A percentile compares a stretch with the other conserved stretches of the same genome.
Evolutionary conservation across 2,888 invertebrate genomes (phyloP).

Genomic region (Chloromyia formosa): DNA sequence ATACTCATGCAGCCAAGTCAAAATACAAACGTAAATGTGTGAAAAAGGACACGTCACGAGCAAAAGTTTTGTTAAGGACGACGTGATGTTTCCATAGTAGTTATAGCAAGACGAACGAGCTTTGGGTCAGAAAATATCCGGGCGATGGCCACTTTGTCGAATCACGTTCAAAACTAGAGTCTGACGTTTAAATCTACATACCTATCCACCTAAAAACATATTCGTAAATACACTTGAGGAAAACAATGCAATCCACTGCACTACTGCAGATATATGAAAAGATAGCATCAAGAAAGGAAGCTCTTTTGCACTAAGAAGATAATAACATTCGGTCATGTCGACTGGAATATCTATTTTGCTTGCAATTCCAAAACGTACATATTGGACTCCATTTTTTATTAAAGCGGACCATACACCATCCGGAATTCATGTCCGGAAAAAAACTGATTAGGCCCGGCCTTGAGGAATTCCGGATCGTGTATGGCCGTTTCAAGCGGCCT

Average conservation of each 20-base stretch:
- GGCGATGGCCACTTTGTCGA: not conserved
- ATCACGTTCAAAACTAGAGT: slow-evolving; percentile 10
- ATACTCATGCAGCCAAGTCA: no score
- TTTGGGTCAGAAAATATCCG: slow-evolving; percentile 10
- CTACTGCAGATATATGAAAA: no score
- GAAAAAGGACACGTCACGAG: slow-evolving; percentile 15
- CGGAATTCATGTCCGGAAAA: no score
- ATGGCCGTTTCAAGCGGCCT: no score
- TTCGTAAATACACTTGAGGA: not conserved
- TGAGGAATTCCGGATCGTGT: no score
- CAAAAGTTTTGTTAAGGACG: slow-evolving; percentile 27
- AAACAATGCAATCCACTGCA: not conserved
- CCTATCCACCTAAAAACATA: not conserved
- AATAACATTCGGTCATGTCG: slow-evolving; percentile 8
- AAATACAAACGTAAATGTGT: not conserved
- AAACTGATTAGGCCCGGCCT: no score
- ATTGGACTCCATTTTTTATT: not conserved
- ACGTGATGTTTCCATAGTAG: slow-evolving; percentile 21
- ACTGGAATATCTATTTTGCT: slow-evolving; percentile 17
- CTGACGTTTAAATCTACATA: not conserved
- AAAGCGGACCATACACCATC: no score
- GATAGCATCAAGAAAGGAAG: no score
- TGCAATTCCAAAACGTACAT: slow-evolving; percentile 9
- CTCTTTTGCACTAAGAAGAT: not conserved
- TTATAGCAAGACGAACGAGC: slow-evolving; percentile 14